These are phyloP conservation scores for Bombyx huttoni DNA, from an alignment of 2,888 invertebrate species.

Conservation along the genomic window DNA sequence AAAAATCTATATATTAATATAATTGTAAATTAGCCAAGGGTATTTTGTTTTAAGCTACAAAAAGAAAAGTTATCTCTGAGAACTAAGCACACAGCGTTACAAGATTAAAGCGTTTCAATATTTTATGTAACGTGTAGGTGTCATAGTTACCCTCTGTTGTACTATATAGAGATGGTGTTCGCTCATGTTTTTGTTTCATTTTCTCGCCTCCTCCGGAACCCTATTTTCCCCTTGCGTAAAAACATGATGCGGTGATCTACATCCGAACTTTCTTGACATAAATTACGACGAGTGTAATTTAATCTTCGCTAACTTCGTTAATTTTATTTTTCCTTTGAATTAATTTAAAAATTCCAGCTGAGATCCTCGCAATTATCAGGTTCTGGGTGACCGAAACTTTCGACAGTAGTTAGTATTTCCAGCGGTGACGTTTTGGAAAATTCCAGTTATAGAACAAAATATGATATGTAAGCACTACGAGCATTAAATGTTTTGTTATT, in stretches of 20 bases:
- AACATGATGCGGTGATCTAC: conserved; percentile 34
- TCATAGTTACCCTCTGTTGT: not conserved
- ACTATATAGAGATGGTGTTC: not conserved
- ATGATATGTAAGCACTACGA: not conserved
- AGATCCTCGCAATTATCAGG: conserved; percentile 61
- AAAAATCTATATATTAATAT: no score
- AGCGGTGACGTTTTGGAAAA: conserved; percentile 45
- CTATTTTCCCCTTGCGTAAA: conserved; percentile 16
- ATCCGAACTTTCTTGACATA: conserved; percentile 54
- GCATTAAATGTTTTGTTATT: not conserved
- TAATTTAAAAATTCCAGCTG: conserved; percentile 65
- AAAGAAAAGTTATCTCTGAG: not conserved
- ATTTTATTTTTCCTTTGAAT: conserved; percentile 68
- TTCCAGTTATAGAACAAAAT: conserved; percentile 27
- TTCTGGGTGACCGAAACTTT: conserved; percentile 51
- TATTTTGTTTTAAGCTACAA: not conserved
- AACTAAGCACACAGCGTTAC: not conserved
- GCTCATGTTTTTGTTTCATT: conserved; percentile 8
- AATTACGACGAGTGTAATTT: conserved; percentile 61
- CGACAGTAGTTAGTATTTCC: conserved; percentile 48
- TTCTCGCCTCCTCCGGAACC: conserved; percentile 3
- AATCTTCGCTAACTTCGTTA: conserved; percentile 57
- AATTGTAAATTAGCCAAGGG: no score
- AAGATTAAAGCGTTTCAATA: not conserved
- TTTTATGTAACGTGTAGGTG: not conserved